A percentile compares a stretch with the other conserved stretches of the same genome.
Evolutionary conservation across 2,113 vertebrate species (phyloP).

Genomic region (Gulo gulo): DNA sequence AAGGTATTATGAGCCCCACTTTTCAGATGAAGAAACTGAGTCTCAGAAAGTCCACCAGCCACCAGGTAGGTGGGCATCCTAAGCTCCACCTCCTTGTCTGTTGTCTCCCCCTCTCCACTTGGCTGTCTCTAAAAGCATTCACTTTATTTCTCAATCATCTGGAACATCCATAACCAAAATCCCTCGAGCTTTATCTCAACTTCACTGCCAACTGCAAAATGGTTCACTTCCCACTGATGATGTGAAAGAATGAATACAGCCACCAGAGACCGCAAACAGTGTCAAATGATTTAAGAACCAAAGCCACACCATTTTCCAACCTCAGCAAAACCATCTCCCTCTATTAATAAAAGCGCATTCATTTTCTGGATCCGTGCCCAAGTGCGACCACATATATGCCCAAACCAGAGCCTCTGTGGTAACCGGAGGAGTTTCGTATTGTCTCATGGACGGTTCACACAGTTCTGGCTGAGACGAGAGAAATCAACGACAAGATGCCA

Average conservation of each 20-base stretch:
- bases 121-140: not conserved
- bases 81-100: not conserved
- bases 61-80: not conserved
- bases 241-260: constrained; percentile 15
- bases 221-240: constrained; percentile 32
- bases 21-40: not conserved
- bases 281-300: constrained; percentile 8
- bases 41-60: not conserved
- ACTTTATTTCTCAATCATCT: constrained; percentile 41
- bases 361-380: constrained; percentile 40
- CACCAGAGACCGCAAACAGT: constrained; percentile 35
- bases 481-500: not conserved
- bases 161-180: constrained; percentile 40
- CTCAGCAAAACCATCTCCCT: constrained; percentile 49
- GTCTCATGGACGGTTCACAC: not conserved
- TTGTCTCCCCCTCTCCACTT: not conserved
- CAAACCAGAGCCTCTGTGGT: constrained; percentile 44
- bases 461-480: constrained; percentile 17
- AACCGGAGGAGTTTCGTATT: constrained; percentile 58
- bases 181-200: constrained; percentile 36
- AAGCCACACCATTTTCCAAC: constrained; percentile 48
- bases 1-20: not conserved
- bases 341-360: constrained; percentile 44
- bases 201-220: constrained; percentile 49
- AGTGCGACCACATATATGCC: constrained; percentile 40